These are phyloP conservation scores for Columba livia DNA, from an alignment of 2,113 vertebrate genomes.

Conservation along the genomic window DNA sequence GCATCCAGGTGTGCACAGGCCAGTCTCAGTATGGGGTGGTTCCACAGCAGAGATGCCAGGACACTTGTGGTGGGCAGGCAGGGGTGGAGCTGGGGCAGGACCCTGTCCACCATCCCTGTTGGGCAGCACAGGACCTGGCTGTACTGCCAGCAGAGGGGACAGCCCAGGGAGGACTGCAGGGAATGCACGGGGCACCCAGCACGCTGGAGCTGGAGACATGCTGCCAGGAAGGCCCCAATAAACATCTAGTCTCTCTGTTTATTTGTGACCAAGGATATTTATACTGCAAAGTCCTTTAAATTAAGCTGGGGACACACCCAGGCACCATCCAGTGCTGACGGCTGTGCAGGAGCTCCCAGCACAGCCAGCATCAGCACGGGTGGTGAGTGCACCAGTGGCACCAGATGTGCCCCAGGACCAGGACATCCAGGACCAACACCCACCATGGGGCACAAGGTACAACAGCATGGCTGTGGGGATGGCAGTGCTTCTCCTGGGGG, in stretches of 20 bases:
- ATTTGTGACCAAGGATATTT: constrained; percentile 44
- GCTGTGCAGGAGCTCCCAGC: accelerated
- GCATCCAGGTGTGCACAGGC: neutral
- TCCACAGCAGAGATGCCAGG: neutral
- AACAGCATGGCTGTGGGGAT: accelerated
- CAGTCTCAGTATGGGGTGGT: neutral
- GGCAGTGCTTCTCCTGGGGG: neutral
- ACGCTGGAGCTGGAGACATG: neutral
- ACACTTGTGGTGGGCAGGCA: neutral
- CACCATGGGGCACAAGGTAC: neutral
- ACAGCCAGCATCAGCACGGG: accelerated
- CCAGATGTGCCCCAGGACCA: neutral
- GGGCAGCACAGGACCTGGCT: neutral
- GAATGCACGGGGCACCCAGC: accelerated
- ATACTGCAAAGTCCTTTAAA: constrained; percentile 51
- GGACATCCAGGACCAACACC: neutral
- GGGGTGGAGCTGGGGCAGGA: neutral
- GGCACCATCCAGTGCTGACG: neutral
- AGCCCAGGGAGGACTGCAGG: accelerated
- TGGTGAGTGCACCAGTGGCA: accelerated
- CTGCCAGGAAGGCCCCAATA: constrained; percentile 18
- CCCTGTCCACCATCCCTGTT: neutral
- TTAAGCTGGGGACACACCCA: constrained; percentile 60
- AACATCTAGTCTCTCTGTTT: constrained; percentile 58
- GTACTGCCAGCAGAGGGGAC: neutral